Evolutionary conservation across 1,140 invertebrate genomes (phyloP).

Genomic region (Drosophila sturtevanti): DNA sequence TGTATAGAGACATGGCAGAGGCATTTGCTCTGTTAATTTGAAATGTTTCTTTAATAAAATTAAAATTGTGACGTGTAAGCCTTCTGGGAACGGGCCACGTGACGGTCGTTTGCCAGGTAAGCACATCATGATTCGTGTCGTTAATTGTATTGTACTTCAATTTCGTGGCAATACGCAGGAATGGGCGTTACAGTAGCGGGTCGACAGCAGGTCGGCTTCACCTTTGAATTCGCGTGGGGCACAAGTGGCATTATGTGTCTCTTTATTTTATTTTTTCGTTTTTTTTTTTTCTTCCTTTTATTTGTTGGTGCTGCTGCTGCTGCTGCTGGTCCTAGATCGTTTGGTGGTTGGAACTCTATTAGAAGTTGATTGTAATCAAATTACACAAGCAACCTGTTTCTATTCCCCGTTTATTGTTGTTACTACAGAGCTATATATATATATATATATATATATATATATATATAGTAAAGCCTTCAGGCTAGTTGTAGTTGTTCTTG

Average conservation of each 20-base stretch:
- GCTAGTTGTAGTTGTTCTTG: conserved; percentile 26
- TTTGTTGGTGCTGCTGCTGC: conserved; percentile 10
- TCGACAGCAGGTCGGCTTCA: conserved; percentile 1
- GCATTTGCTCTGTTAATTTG: conserved; percentile 67
- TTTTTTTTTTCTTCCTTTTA: no score
- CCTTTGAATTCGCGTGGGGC: conserved; percentile 4
- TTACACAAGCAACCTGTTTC: conserved; percentile 81
- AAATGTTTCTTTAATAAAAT: conserved; percentile 83
- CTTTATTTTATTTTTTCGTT: not conserved
- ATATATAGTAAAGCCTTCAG: not conserved
- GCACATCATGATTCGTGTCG: conserved; percentile 82
- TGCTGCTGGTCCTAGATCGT: conserved; percentile 7
- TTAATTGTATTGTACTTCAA: conserved; percentile 81
- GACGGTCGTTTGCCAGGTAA: conserved; percentile 83
- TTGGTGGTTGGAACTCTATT: conserved; percentile 72
- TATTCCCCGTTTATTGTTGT: conserved; percentile 6
- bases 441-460: not conserved
- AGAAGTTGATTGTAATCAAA: conserved; percentile 82
- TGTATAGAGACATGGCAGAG: not conserved
- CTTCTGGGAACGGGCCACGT: conserved; percentile 82
- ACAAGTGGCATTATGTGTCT: conserved; percentile 41
- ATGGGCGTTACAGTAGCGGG: conserved; percentile 28
- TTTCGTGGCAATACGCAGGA: conserved; percentile 47
- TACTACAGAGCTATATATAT: not conserved
- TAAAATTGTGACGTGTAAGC: conserved; percentile 82